These are phyloP conservation scores for Thymallus thymallus DNA, from an alignment of 2,113 vertebrate species.

Conservation along the genomic window DNA sequence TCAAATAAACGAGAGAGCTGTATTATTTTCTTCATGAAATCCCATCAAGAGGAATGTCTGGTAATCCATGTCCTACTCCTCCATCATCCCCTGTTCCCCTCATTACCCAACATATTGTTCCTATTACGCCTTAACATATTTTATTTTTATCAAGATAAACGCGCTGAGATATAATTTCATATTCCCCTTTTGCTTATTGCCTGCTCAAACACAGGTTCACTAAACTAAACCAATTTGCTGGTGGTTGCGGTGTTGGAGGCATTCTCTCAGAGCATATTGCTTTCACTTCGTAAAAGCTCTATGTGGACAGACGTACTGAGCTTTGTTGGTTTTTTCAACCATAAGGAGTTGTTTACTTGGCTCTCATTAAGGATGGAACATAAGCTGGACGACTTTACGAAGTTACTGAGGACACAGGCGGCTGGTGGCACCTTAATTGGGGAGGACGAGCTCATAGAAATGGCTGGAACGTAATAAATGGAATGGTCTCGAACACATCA, in stretches of 20 bases:
- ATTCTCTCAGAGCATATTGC: background rate
- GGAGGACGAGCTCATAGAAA: too few species aligned
- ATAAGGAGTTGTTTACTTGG: constrained; percentile 60
- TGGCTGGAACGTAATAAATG: too few species aligned
- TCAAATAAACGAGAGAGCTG: constrained; percentile 70
- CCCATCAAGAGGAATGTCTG: constrained; percentile 68
- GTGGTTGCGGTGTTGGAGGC: constrained; percentile 51
- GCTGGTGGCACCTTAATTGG: too few species aligned
- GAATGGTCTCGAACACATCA: too few species aligned
- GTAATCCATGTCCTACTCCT: constrained; percentile 64
- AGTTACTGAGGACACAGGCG: constrained; percentile 26
- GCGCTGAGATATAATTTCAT: constrained; percentile 65
- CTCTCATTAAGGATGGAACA: constrained; percentile 49
- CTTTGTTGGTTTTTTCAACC: constrained; percentile 31
- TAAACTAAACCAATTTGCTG: constrained; percentile 65
- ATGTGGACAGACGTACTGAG: constrained; percentile 34
- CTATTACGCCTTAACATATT: constrained; percentile 66
- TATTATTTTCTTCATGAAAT: constrained; percentile 65
- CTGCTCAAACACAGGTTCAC: constrained; percentile 59
- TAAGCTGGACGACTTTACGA: constrained; percentile 35
- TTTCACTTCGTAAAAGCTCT: constrained; percentile 35
- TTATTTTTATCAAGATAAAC: constrained; percentile 66
- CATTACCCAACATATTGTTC: constrained; percentile 67
- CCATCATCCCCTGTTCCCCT: constrained; percentile 54
- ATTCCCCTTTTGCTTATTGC: constrained; percentile 54